These are phyloP conservation scores for Alces alces DNA, from an alignment of 2,113 vertebrate genomes.

Conservation along the genomic window DNA sequence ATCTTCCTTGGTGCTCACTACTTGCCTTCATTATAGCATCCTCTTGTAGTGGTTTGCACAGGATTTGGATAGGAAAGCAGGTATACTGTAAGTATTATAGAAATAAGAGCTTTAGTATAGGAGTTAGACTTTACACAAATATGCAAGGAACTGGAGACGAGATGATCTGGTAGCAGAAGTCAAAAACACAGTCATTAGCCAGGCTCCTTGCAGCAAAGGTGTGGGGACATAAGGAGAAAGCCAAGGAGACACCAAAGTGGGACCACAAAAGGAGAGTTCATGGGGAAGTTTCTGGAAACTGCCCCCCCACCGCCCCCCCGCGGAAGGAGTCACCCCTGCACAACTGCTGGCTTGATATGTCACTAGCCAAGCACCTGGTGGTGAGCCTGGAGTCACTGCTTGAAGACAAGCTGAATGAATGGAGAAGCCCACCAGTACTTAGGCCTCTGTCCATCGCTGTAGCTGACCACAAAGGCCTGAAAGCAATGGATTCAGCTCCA, in stretches of 20 bases:
- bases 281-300: not conserved
- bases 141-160: not conserved
- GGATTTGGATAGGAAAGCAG: not conserved
- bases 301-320: fast-evolving
- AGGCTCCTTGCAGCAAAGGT: not conserved
- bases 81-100: not conserved
- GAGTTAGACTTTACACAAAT: not conserved
- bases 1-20: not conserved
- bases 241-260: not conserved
- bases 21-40: not conserved
- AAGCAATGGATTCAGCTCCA: not conserved
- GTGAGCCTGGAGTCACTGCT: too few species aligned
- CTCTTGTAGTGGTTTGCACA: not conserved
- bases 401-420: not conserved
- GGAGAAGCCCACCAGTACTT: not conserved
- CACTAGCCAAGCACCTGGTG: not conserved
- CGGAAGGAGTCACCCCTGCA: not conserved
- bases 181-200: not conserved
- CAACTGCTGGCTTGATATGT: fast-evolving
- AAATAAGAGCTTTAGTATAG: not conserved
- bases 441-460: not conserved
- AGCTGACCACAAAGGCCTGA: not conserved
- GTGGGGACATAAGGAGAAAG: not conserved
- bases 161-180: not conserved
- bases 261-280: not conserved